Base-by-base conservation (phyloP, 2,113 vertebrate species). In the Dermatemys mawii region DNA sequence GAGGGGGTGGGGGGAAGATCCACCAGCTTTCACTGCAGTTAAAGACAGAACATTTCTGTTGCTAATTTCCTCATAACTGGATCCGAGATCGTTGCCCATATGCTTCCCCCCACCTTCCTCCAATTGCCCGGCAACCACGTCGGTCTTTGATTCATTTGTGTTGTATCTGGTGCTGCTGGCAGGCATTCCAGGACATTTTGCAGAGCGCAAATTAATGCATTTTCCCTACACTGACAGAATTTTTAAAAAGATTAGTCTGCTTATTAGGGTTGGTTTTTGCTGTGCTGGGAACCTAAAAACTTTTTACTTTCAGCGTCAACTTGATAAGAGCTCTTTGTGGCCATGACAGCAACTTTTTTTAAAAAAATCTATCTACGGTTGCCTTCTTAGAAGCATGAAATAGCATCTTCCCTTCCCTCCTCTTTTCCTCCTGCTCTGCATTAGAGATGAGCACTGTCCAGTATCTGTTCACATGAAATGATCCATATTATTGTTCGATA, bases 31-130 rank as follows among this genome's bases (percentile, higher is more conserved):
- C 90, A 84, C 94, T 90, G 89, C 6, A 24, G 63, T 84, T 83
- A 83, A 73, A 95, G 83, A 93, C 93, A 88, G 88, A 92, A 84
- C 84, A 70, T 90, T 94, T 94, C 44, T 1, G 10, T 81, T 94
- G 54, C 85, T 32, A 75, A 53, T 95, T 89, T 95, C 89, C 83
- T 83, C 4, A 11, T 79, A 46, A 46, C 93, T 93, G 90, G 54
- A 57, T 70, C 80, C 35, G n/a, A 87, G 83, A 78, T 79, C 0
- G 0, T 75, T 49, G 3, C 60, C 54, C 12, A 0, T 54, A 81
- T 86, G 81, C 78, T 83, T 83, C 32, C 81, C 81, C 85, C 55
- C 41, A 10, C 44, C 2, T 1, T 32, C 49, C 14, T 13, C 88
- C 63, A 89, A 76, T 93, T 93, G 83, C 27, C 95, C 44, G 48